Base-by-base conservation (phyloP, 2,113 vertebrate genomes). In the Pantherophis guttatus region DNA sequence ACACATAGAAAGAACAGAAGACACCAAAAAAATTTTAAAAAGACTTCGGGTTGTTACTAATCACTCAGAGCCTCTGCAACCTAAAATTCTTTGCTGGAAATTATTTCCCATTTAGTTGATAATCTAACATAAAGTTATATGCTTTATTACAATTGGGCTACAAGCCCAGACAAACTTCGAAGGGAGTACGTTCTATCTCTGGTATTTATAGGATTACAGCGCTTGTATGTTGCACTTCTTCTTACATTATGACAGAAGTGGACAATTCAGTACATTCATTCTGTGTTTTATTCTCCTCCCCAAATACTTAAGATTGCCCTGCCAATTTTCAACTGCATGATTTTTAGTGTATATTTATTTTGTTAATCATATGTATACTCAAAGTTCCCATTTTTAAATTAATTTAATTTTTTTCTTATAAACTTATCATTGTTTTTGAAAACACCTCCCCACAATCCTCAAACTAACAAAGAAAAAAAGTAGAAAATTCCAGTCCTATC, bases 1-100 rank as follows among this genome's bases (percentile, higher is more conserved):
- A 97, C 98, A 96, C 93, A 97, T 96, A 96, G 96, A 94, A 93
- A 94, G 93, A 96, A 93, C 93, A 88, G 94, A 94, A 93, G 94
- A 97, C 96, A 93, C 0, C 93, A 90, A 58, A 62, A 26, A 86
- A 93, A 92, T 1, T 39, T 39, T 89, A 58, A 62, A 26, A 86
- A 93, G 93, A 70, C 94, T 96, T 97, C 96, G 97, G 50, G 12
- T 94, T 90, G 75, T 89, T 4, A 15, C 89, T 75, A 54, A 92
- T 13, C 90, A 70, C 93, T 57, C 91, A 13, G 3, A 70, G 15
- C 10, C 29, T 15, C 17, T 52, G 53, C 70, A 92, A 92, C 88
- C 39, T 59, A 44, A 58, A 58, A 62, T 88, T 55, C 29, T 23
- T 89, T 21, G 3, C 55, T 57, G 33, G 75, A 59, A 89, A 89